Conservation (phyloP, 2,113 vertebrate genomes). For the Sinosuthora webbiana region DNA sequence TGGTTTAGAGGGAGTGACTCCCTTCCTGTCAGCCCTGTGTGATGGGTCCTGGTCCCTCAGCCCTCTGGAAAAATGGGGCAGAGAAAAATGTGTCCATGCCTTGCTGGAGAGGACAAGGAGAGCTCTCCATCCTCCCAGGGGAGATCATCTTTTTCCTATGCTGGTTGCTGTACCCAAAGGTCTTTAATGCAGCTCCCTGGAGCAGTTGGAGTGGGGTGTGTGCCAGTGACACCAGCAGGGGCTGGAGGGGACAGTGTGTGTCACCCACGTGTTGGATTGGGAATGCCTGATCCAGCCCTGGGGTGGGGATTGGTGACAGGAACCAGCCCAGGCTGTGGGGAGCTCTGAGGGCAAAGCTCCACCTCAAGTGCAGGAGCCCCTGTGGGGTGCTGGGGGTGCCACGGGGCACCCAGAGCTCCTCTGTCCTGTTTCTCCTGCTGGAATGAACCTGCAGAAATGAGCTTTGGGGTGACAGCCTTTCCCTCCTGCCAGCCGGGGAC, state of each 20-base stretch:
- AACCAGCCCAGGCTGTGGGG: neutral
- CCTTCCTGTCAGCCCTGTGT: slow-evolving; percentile 28
- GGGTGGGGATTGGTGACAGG: neutral
- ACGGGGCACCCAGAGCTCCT: rapidly evolving
- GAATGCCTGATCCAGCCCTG: neutral
- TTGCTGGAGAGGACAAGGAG: neutral
- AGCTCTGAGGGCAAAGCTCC: neutral
- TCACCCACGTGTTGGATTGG: rapidly evolving
- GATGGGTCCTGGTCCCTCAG: neutral
- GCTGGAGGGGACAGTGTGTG: neutral
- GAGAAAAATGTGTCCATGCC: rapidly evolving
- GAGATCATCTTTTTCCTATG: rapidly evolving
- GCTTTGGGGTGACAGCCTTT: neutral
- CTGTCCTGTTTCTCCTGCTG: neutral
- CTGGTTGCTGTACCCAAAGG: no score
- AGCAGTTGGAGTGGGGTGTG: rapidly evolving
- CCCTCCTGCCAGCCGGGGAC: neutral
- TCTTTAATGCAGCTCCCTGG: neutral
- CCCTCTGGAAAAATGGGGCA: neutral
- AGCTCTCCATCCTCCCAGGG: neutral
- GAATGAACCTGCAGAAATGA: neutral
- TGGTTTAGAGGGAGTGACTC: slow-evolving; percentile 55
- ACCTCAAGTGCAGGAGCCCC: neutral
- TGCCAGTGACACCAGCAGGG: rapidly evolving
- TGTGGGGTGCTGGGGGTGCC: neutral